These are phyloP conservation scores for Tupaia chinensis DNA, from an alignment of 2,113 vertebrate species.

Conservation along the genomic window DNA sequence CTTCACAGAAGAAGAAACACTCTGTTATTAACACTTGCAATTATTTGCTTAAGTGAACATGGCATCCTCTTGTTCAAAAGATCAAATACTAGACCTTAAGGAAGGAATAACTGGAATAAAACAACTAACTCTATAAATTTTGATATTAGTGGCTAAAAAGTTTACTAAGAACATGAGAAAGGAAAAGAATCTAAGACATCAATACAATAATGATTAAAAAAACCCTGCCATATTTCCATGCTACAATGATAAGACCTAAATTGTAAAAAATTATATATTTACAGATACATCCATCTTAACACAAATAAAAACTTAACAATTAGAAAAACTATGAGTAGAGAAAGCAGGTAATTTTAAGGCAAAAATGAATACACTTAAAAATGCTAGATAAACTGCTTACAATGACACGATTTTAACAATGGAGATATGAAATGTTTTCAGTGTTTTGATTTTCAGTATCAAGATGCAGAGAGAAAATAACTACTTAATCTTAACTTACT, in stretches of 20 bases:
- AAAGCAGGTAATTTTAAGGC: slow-evolving; percentile 48
- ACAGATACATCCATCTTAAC: slow-evolving; percentile 59
- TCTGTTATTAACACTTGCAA: slow-evolving; percentile 26
- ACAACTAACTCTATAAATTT: slow-evolving; percentile 47
- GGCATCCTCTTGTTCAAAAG: slow-evolving; percentile 55
- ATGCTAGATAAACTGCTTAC: slow-evolving; percentile 50
- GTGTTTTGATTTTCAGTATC: slow-evolving; percentile 76
- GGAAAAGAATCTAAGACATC: slow-evolving; percentile 2
- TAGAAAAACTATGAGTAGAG: slow-evolving; percentile 54
- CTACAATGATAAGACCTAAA: slow-evolving; percentile 36
- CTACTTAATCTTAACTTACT: slow-evolving; percentile 73
- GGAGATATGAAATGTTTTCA: slow-evolving; percentile 73
- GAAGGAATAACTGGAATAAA: slow-evolving; percentile 38
- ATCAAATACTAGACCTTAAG: slow-evolving; percentile 59
- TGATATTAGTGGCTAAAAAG: slow-evolving; percentile 26
- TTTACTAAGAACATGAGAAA: slow-evolving; percentile 48
- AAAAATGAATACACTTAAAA: slow-evolving; percentile 35
- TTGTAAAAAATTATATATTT: slow-evolving; percentile 69
- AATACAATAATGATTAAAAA: slow-evolving; percentile 12
- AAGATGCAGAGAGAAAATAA: slow-evolving; percentile 83
- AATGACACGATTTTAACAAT: slow-evolving; percentile 43
- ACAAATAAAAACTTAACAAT: slow-evolving; percentile 56
- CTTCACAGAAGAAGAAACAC: slow-evolving; percentile 79
- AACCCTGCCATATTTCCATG: slow-evolving; percentile 14
- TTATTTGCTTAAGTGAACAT: slow-evolving; percentile 60